Conservation (phyloP, 2,888 invertebrate species). For the Himalopsyche kuldschensis region DNA sequence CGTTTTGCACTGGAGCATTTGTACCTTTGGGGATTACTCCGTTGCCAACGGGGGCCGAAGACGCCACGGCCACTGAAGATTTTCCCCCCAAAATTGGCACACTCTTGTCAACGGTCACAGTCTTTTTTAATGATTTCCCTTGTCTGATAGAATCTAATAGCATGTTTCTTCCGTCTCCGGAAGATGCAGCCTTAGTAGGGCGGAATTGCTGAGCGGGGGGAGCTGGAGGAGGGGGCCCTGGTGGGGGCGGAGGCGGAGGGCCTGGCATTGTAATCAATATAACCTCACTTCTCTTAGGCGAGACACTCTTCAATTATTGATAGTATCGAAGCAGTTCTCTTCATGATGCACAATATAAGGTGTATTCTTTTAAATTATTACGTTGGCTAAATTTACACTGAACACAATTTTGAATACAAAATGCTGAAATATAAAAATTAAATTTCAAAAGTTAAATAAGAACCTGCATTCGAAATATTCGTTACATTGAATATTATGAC, state of each 20-base stretch:
- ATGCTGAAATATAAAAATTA: not conserved
- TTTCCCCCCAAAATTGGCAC: conserved; percentile 75
- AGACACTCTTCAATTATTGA: not conserved
- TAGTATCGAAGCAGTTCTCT: not conserved
- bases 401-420: not conserved
- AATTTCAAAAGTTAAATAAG: not conserved
- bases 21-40: conserved; percentile 48
- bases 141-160: conserved; percentile 81
- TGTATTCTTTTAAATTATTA: not conserved
- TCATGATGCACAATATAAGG: not conserved
- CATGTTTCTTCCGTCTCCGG: conserved; percentile 66
- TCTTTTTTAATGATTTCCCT: conserved; percentile 80
- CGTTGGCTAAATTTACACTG: not conserved
- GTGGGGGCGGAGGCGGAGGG: conserved; percentile 63
- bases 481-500: too few species aligned
- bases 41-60: conserved; percentile 46
- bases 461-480: too few species aligned
- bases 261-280: conserved; percentile 8
- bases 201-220: conserved; percentile 64
- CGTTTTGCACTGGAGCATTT: conserved; percentile 49
- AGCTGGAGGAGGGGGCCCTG: conserved; percentile 67
- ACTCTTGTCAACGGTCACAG: conserved; percentile 89
- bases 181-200: conserved; percentile 53
- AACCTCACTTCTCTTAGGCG: not conserved
- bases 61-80: conserved; percentile 47